These are phyloP conservation scores for Oligia strigilis DNA, from an alignment of 2,888 invertebrate genomes.

Conservation along the genomic window DNA sequence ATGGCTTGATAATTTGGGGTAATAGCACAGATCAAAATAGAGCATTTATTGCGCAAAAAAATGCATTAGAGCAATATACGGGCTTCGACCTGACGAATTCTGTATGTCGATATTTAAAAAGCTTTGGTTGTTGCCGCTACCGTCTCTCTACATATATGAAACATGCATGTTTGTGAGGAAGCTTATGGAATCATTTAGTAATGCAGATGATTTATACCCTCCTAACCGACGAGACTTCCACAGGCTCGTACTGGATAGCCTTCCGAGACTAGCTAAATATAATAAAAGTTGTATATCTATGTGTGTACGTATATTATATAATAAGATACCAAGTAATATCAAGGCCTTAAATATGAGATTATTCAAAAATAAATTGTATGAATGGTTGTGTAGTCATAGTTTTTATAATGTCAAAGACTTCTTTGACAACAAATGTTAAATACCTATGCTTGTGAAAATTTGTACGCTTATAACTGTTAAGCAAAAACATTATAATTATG, in stretches of 20 bases:
- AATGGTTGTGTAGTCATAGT: background rate
- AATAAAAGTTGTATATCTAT: background rate
- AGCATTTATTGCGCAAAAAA: background rate
- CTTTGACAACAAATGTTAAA: background rate
- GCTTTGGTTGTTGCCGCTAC: background rate
- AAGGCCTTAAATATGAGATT: too few species aligned
- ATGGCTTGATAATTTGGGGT: background rate
- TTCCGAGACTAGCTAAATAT: background rate
- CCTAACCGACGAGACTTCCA: too few species aligned
- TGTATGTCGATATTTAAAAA: background rate
- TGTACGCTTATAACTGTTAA: too few species aligned
- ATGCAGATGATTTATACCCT: too few species aligned
- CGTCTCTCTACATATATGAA: slow-evolving; percentile 1
- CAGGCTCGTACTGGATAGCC: too few species aligned
- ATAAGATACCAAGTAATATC: too few species aligned
- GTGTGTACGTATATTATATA: background rate
- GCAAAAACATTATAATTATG: too few species aligned
- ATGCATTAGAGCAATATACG: background rate
- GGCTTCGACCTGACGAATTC: slow-evolving; percentile 1
- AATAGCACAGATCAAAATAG: background rate
- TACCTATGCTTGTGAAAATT: too few species aligned
- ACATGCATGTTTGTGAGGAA: slow-evolving; percentile 1
- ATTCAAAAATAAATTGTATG: background rate
- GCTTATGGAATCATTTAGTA: background rate
- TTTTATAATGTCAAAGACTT: background rate